These are phyloP conservation scores for Galagoides demidoff DNA, from an alignment of 2,797 vertebrate genomes.

Conservation along the genomic window DNA sequence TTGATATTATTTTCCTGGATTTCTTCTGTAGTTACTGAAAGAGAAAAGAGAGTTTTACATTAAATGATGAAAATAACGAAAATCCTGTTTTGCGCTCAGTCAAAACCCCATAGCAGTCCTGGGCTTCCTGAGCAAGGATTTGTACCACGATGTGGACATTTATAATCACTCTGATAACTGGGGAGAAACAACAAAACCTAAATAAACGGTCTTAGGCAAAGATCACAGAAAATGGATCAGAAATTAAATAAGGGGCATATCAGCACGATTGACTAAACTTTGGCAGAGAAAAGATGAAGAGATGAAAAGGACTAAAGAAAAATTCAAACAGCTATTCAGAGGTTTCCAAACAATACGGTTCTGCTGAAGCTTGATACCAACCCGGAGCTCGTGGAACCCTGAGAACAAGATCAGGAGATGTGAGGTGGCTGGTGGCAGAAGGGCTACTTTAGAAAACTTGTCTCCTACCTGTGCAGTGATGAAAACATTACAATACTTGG, in stretches of 20 bases:
- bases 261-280: background rate
- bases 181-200: background rate
- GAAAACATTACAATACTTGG: background rate
- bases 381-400: background rate
- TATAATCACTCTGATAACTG: background rate
- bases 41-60: slow-evolving; percentile 74
- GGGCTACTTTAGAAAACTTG: background rate
- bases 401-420: background rate
- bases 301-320: background rate
- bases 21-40: slow-evolving; percentile 87
- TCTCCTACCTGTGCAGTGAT: background rate
- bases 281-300: slow-evolving; percentile 30
- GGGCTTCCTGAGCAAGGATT: background rate
- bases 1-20: slow-evolving; percentile 73
- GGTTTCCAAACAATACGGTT: background rate
- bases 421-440: background rate
- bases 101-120: background rate
- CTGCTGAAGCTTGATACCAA: background rate
- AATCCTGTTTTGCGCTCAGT: background rate
- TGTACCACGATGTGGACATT: background rate
- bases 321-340: background rate
- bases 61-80: slow-evolving; percentile 28
- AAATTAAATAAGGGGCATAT: background rate
- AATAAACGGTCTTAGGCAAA: background rate
- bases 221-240: background rate